phyloP scores from a whole-genome alignment of 2,888 invertebrate species.

The Parnassius apollo region DNA sequence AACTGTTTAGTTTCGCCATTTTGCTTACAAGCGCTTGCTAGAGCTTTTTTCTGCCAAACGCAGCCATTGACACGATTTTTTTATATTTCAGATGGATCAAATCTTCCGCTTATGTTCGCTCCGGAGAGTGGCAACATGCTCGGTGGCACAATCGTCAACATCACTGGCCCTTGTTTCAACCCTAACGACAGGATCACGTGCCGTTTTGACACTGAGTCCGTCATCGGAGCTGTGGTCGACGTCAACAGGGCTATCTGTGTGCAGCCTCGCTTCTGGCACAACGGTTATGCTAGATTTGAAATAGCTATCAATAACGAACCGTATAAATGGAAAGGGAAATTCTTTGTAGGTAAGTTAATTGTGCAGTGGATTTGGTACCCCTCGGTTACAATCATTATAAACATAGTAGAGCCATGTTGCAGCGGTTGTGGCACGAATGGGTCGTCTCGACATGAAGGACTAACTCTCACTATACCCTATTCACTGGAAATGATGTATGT shows the following conservation, averaged over 20 bases:
- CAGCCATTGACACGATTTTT: neutral
- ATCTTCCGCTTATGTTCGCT: conserved; percentile 91
- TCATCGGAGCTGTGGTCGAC: conserved; percentile 88
- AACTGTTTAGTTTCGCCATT: too few species aligned
- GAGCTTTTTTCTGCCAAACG: too few species aligned
- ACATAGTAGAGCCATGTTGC: too few species aligned
- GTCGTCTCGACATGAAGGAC: too few species aligned
- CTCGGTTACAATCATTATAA: conserved; percentile 12
- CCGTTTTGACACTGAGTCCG: conserved; percentile 90
- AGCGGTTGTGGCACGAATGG: too few species aligned
- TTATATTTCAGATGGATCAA: conserved; percentile 84
- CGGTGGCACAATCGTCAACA: conserved; percentile 97
- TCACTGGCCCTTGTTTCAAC: conserved; percentile 97
- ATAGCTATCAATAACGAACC: conserved; percentile 91
- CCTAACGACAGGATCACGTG: conserved; percentile 88
- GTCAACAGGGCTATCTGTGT: conserved; percentile 93
- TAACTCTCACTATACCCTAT: too few species aligned
- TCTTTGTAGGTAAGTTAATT: conserved; percentile 89
- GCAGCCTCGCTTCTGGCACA: conserved; percentile 92
- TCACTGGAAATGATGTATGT: too few species aligned
- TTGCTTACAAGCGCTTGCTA: too few species aligned
- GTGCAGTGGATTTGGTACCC: neutral
- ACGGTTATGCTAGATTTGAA: conserved; percentile 93
- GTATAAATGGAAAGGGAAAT: conserved; percentile 94
- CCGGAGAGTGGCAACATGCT: conserved; percentile 98